These are phyloP conservation scores for Umimayanthus kanabou DNA, from an alignment of 92 coral and sea anemone genomes.

Conservation along the genomic window DNA sequence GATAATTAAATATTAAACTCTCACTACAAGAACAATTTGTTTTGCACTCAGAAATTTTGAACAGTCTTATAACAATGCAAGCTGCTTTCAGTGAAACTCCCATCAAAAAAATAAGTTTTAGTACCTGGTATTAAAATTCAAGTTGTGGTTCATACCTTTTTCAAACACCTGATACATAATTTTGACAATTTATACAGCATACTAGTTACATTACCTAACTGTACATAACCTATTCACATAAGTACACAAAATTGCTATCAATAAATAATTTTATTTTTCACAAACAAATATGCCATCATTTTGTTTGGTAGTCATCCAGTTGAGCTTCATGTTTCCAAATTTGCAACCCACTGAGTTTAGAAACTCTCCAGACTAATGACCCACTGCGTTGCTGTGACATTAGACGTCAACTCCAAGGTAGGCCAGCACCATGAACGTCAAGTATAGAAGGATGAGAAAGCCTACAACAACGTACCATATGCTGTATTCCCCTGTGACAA, in stretches of 20 bases:
- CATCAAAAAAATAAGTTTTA: too few relatives aligned
- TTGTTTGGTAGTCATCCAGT: background rate
- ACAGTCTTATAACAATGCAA: too few relatives aligned
- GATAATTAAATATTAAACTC: background rate
- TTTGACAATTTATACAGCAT: too few relatives aligned
- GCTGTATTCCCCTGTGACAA: constrained; percentile 80
- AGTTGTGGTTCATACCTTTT: too few relatives aligned
- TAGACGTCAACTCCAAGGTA: constrained; percentile 85
- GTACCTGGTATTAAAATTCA: too few relatives aligned
- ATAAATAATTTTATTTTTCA: background rate
- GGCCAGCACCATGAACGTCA: constrained; percentile 70
- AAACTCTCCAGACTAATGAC: background rate
- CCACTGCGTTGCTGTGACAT: background rate
- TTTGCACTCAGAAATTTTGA: too few relatives aligned
- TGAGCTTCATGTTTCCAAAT: background rate
- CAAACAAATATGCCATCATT: background rate
- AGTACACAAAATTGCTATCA: background rate
- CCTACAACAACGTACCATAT: constrained; percentile 95
- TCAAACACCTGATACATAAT: too few relatives aligned
- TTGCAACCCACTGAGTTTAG: background rate
- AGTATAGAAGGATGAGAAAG: constrained; percentile 76
- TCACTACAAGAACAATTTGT: too few relatives aligned
- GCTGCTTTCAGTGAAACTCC: background rate
- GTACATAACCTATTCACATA: background rate
- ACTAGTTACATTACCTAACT: too few relatives aligned